These are phyloP conservation scores for Lasioglossum villosulum DNA, from an alignment of 2,888 invertebrate genomes.

Conservation along the genomic window DNA sequence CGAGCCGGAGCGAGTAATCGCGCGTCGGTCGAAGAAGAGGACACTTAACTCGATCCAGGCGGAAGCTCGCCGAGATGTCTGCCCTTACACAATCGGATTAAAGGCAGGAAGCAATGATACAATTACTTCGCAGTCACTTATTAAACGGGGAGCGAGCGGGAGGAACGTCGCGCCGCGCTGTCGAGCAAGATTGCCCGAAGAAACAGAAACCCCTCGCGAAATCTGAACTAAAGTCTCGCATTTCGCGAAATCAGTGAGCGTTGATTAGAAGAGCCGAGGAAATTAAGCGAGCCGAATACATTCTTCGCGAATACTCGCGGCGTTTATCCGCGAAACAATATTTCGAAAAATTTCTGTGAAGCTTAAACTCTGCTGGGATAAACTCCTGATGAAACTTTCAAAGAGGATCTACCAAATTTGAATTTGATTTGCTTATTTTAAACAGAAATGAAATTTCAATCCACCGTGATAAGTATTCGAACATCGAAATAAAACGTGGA, in stretches of 20 bases:
- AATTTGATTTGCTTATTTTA: neutral
- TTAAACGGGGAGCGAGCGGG: constrained; percentile 30
- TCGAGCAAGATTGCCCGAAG: constrained; percentile 19
- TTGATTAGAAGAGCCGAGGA: constrained; percentile 1
- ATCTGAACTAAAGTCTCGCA: constrained; percentile 27
- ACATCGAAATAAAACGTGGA: neutral
- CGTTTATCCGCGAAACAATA: neutral
- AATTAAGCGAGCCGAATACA: neutral
- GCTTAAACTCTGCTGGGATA: neutral
- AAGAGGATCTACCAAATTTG: neutral
- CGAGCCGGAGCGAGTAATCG: no score
- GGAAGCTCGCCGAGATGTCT: constrained; percentile 26
- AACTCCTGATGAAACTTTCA: neutral
- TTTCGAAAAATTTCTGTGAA: neutral
- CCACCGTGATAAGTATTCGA: neutral
- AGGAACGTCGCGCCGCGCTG: neutral
- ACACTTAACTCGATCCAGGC: constrained; percentile 24
- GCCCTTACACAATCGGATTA: constrained; percentile 50
- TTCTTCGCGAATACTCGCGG: neutral
- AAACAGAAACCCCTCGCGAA: constrained; percentile 29
- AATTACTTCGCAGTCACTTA: constrained; percentile 44
- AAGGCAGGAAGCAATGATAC: constrained; percentile 51
- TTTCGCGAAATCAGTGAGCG: constrained; percentile 19
- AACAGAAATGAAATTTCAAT: neutral
- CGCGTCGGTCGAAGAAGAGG: constrained; percentile 1